Conservation (phyloP, 2,797 vertebrate genomes). For the Enteromius afrohamiltoni region DNA sequence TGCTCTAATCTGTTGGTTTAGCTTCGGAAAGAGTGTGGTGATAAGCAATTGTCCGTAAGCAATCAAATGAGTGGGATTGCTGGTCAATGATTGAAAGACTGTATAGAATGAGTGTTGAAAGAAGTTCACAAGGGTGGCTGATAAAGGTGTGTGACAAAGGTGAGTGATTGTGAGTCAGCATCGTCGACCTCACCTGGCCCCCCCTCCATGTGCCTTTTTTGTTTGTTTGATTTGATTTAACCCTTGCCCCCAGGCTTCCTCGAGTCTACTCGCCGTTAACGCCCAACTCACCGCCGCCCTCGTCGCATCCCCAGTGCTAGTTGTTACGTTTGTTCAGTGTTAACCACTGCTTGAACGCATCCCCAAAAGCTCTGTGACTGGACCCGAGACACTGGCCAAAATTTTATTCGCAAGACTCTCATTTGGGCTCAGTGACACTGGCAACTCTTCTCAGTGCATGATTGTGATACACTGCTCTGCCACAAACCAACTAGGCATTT, state of each 20-base stretch:
- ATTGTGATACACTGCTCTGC: background rate
- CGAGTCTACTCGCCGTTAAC: constrained; percentile 74
- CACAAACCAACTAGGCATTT: background rate
- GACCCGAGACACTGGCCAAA: background rate
- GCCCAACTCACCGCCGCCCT: constrained; percentile 73
- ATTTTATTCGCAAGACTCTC: constrained; percentile 26
- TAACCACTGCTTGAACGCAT: constrained; percentile 66
- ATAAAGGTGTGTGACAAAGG: constrained; percentile 47
- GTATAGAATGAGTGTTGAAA: background rate
- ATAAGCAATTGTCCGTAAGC: background rate
- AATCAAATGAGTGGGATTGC: constrained; percentile 31
- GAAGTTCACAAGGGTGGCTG: constrained; percentile 12
- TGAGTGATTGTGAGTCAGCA: constrained; percentile 56
- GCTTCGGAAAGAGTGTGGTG: constrained; percentile 29
- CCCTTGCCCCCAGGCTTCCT: constrained; percentile 59
- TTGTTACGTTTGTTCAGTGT: constrained; percentile 60
- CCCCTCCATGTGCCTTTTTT: constrained; percentile 43
- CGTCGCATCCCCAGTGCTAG: constrained; percentile 67
- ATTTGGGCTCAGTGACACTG: constrained; percentile 36
- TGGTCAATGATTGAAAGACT: constrained; percentile 23
- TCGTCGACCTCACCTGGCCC: constrained; percentile 75
- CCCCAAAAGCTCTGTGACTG: constrained; percentile 39
- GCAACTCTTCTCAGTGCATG: background rate
- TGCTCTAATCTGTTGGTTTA: constrained; percentile 40
- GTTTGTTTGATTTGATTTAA: constrained; percentile 32